These are phyloP conservation scores for Sandelia bainsii DNA, from an alignment of 2,797 vertebrate species.

Conservation along the genomic window DNA sequence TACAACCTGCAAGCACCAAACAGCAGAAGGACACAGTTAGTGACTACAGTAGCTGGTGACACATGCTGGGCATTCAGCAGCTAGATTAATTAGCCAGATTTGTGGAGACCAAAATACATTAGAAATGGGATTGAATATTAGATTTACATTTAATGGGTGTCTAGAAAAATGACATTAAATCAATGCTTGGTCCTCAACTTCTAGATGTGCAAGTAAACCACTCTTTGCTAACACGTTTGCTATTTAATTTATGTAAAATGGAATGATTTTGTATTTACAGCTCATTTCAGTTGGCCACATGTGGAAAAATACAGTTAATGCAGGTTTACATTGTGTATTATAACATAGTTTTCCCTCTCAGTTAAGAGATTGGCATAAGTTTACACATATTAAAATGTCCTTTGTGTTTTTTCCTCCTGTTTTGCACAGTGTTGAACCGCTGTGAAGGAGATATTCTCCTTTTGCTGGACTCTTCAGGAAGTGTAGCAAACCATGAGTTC, in stretches of 20 bases:
- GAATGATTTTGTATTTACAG: background rate
- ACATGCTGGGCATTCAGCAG: background rate
- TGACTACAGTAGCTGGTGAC: background rate
- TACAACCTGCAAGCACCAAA: too few species aligned
- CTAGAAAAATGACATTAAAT: background rate
- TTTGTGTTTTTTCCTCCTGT: conserved; percentile 17
- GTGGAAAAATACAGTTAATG: too few species aligned
- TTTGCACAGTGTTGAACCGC: conserved; percentile 66
- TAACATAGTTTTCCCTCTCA: background rate
- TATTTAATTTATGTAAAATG: background rate
- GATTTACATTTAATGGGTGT: background rate
- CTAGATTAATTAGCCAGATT: background rate
- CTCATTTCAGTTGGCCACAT: too few species aligned
- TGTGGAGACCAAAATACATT: background rate
- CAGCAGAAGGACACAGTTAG: background rate
- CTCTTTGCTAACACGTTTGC: background rate
- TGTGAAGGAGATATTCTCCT: conserved; percentile 89
- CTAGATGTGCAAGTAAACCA: background rate
- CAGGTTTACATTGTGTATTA: background rate
- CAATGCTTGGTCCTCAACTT: background rate
- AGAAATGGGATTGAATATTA: background rate
- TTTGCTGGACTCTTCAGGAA: conserved; percentile 93
- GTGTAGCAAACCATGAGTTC: conserved; percentile 91
- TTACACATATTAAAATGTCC: background rate
- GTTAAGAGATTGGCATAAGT: background rate